These are phyloP conservation scores for Pocota personata DNA, from an alignment of 2,888 invertebrate genomes.

Conservation along the genomic window DNA sequence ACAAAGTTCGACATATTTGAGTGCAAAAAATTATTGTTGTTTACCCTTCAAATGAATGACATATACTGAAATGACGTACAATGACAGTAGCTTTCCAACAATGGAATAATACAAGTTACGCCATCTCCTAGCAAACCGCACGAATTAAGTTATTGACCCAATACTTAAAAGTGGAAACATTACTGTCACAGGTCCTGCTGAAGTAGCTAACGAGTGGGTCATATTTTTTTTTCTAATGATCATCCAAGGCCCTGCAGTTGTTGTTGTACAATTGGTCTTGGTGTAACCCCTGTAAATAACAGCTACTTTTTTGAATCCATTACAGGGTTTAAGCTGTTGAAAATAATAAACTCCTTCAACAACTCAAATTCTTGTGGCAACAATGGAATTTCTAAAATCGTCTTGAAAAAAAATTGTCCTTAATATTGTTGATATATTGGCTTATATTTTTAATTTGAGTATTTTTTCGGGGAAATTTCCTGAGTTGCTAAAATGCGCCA, in stretches of 20 bases:
- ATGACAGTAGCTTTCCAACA: no score
- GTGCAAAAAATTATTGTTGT: no score
- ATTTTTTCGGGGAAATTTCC: background rate
- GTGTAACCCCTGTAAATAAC: background rate
- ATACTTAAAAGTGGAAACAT: background rate
- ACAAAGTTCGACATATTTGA: no score
- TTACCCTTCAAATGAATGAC: no score
- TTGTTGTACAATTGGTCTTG: background rate
- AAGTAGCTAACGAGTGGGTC: background rate
- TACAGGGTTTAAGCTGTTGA: background rate
- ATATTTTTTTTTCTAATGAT: background rate
- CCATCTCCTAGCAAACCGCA: no score
- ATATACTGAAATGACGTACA: no score
- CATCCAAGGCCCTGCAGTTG: background rate
- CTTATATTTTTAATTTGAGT: background rate
- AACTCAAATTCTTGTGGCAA: background rate
- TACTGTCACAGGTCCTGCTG: background rate
- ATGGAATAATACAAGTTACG: no score
- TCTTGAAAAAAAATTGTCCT: background rate
- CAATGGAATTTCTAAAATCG: background rate
- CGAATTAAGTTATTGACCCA: no score
- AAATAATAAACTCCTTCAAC: background rate
- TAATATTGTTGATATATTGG: background rate
- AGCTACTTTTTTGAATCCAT: background rate
- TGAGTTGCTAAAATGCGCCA: background rate